Evolutionary conservation across 53 echinoderm and acorn worm species (phyloP), one percentile per base, ranked within the genome.

Genomic region (Arbacia lixula): DNA sequence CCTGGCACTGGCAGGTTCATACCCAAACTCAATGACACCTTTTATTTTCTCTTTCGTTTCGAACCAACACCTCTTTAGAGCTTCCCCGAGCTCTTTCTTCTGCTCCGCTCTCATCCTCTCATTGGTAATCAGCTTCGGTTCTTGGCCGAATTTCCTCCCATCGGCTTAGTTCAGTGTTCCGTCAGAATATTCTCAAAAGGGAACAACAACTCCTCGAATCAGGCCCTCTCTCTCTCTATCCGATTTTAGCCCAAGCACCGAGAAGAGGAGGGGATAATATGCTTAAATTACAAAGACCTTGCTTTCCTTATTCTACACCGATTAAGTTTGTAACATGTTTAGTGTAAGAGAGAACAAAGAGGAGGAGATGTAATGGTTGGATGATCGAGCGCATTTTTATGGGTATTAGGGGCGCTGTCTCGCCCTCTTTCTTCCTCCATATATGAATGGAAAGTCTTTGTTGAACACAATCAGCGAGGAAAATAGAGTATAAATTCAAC

Each of bases 141-240:
- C n/a, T n/a, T 69, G n/a, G 5, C 6, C 29, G 22, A 53, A 39
- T 58, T 77, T 49, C 60, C 60, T 58, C 36, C 32, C 27, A 77
- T 33, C 78, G 35, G 60, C 78, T 77, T 77, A 29, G 60, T 33
- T 54, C 78, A 77, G 78, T 77, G 78, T 77, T 58, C 78, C 78
- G 41, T 38, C 20, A 14, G 17, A 77, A 77, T 37, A 29, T 31
- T 39, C 14, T 53, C 51, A 50, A 53, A 53, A 53, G 69, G n/a
- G 36, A 41, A 43, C 69, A 69, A 69, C n/a, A n/a, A 10, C 46
- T 46, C 46, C 46, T 10, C 46, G 14, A 46, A 46, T 6, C 46
- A 53, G 33, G 53, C 53, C 73, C 53, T 74, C 28, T 69, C 20
- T 16, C 74, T 50, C 35, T 33, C 52, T 17, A 74, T 74, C 74